These are phyloP conservation scores for Tridacna gigas DNA, from an alignment of 2,888 invertebrate genomes.

Conservation along the genomic window DNA sequence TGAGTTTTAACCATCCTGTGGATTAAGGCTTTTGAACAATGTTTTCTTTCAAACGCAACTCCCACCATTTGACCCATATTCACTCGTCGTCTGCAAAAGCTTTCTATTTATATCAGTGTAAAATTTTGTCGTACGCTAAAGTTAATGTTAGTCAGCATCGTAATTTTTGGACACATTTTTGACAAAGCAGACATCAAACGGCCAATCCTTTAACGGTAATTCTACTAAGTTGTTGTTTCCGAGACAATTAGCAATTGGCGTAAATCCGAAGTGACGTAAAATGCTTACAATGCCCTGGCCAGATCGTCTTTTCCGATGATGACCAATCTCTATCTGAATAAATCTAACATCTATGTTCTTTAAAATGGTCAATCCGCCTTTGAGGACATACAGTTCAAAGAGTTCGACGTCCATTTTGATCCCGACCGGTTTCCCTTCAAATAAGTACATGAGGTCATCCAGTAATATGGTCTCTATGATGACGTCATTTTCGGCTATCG, in stretches of 20 bases:
- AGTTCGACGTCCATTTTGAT: slow-evolving; percentile 60
- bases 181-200: neutral
- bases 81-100: too few species aligned
- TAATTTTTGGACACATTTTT: too few species aligned
- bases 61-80: too few species aligned
- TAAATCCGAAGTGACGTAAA: neutral
- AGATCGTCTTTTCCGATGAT: neutral
- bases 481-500: neutral
- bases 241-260: neutral
- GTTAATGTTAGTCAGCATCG: too few species aligned
- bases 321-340: slow-evolving; percentile 66
- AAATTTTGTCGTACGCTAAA: too few species aligned
- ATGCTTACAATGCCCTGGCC: neutral
- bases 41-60: too few species aligned
- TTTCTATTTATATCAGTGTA: too few species aligned
- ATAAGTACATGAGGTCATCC: slow-evolving; percentile 62
- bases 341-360: slow-evolving; percentile 62
- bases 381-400: slow-evolving; percentile 63
- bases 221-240: neutral
- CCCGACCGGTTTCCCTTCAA: slow-evolving; percentile 42
- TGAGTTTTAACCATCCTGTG: too few species aligned
- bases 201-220: neutral
- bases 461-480: slow-evolving; percentile 29
- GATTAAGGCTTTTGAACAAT: too few species aligned
- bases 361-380: slow-evolving; percentile 61